Conservation (phyloP, 92 coral and sea anemone species). For the Palythoa heliodiscus region DNA sequence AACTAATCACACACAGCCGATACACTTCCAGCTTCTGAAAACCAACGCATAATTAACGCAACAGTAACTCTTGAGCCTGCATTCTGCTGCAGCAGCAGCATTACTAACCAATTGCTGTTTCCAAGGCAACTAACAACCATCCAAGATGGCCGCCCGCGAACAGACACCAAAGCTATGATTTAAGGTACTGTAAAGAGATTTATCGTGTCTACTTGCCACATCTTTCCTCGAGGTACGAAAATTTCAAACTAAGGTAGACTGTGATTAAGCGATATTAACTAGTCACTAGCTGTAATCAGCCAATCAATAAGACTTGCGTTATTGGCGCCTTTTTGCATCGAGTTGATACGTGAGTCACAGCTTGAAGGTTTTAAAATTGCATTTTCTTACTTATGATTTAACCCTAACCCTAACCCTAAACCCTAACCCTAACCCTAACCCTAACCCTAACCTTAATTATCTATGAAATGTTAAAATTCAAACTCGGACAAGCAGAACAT, state of each 20-base stretch:
- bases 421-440: too few species aligned
- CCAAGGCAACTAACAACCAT: not conserved
- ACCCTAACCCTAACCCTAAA: too few species aligned
- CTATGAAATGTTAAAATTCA: too few species aligned
- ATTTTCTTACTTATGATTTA: too few species aligned
- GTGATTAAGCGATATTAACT: not conserved
- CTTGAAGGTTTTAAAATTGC: too few species aligned
- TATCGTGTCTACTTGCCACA: not conserved
- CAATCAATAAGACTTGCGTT: not conserved
- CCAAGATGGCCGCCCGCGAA: conserved; percentile 13
- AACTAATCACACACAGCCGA: too few species aligned
- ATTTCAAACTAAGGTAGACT: not conserved
- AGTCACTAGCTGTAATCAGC: not conserved
- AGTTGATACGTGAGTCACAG: too few species aligned
- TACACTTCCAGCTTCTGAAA: too few species aligned
- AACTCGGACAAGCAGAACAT: too few species aligned
- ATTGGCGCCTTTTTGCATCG: too few species aligned
- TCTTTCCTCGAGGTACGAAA: not conserved
- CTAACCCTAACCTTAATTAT: too few species aligned
- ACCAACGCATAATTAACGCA: too few species aligned
- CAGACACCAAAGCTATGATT: not conserved
- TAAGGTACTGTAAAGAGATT: not conserved
- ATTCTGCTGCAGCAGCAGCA: not conserved
- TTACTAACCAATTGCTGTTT: not conserved
- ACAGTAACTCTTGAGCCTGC: not conserved